Base-by-base conservation (phyloP, 1,140 invertebrate species). In the Drosophila melanica region DNA sequence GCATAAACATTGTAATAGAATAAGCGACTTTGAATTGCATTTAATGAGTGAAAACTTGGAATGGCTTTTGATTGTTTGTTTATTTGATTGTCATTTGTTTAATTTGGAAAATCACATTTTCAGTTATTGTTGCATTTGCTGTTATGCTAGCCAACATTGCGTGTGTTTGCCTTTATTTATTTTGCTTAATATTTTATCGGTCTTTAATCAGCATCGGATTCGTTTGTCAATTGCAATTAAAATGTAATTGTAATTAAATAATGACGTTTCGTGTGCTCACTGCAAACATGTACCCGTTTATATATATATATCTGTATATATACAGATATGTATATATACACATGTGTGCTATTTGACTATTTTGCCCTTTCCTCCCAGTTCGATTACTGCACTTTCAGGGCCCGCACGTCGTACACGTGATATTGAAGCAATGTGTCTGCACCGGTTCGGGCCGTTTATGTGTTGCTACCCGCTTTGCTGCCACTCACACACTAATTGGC, bases 231-330 rank as follows among this genome's bases (percentile, higher is more conserved):
- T 79, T 35, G 50, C 64, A 77, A 79, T 77, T 67, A 80, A 85
- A 85, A 69, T 58, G 47, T 68, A 75, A 62, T 75, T 77, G 57
- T 62, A 59, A 69, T 75, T 58, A 75, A 77, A 70, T 73, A 75
- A 59, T 65, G 55, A 71, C 65, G 66, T 66, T 67, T 77, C 53
- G 73, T 65, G 72, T 44, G 27, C 35, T 35, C 62, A 70, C 42
- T 54, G 47, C 35, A 42, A 58, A 27, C 30, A 59, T 50, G 18
- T 42, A 11, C 33, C n/a, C 39, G 10, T 37, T 11, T 44, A 20
- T 60, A 33, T 33, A 7, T 39, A 33, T 4, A 16, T 42, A 6
- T 41, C 35, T 45, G 16, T 23, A 30, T 27, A 18, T 23, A 23
- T n/a, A 16, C 20, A n/a, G n/a, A 35, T 54, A 33, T 62, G 23